Evolutionary conservation across 1,140 invertebrate species (phyloP).

Genomic region (Epicauta chinensis): DNA sequence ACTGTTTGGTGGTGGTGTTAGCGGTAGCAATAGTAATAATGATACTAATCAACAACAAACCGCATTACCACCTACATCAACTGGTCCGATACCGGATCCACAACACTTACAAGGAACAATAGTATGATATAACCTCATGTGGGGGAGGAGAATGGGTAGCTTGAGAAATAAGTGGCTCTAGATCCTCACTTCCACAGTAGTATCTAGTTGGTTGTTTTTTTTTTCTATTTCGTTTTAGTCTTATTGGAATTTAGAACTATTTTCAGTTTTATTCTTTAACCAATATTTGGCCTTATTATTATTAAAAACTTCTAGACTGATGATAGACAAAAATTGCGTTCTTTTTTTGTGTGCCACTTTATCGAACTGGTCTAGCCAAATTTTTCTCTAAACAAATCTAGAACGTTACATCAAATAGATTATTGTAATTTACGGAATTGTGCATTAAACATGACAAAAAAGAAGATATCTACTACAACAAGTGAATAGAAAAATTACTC

Average conservation of each 20-base stretch:
- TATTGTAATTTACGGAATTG: no score
- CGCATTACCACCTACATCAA: conserved; percentile 22
- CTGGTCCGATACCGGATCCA: conserved; percentile 50
- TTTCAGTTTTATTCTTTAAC: no score
- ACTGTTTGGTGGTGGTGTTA: conserved; percentile 21
- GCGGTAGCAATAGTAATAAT: background rate
- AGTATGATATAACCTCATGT: conserved; percentile 89
- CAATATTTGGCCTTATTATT: conserved; percentile 36
- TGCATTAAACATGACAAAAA: no score
- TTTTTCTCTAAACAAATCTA: conserved; percentile 19
- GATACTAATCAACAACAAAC: conserved; percentile 20
- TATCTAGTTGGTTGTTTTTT: no score
- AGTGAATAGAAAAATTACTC: background rate
- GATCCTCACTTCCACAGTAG: conserved; percentile 37
- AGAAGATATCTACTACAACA: background rate
- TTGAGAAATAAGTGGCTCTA: conserved; percentile 64
- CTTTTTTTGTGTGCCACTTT: conserved; percentile 21
- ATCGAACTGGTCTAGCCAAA: conserved; percentile 25
- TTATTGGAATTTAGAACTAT: no score
- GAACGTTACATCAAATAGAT: no score
- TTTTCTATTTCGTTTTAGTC: no score
- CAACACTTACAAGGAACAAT: conserved; percentile 80
- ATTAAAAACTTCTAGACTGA: conserved; percentile 28
- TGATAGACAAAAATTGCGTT: no score
- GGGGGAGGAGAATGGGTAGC: conserved; percentile 70